Evolutionary conservation across 2,888 invertebrate genomes (phyloP).

Genomic region (Eristalinus aeneus): DNA sequence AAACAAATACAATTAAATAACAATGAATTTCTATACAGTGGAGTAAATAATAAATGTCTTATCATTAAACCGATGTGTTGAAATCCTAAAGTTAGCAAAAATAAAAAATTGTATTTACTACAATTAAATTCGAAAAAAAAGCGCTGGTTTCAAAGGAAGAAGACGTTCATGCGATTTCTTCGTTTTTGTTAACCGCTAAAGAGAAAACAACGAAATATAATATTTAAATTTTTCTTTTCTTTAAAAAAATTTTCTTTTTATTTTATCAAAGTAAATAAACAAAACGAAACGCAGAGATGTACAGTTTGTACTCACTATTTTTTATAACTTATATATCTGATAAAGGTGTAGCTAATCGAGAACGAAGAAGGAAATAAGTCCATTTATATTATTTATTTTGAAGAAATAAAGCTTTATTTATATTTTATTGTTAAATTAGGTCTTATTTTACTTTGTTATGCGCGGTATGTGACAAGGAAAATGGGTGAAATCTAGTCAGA

Average conservation of each 20-base stretch:
- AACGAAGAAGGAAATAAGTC: conserved; percentile 25
- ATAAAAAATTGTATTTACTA: conserved; percentile 37
- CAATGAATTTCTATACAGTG: conserved; percentile 62
- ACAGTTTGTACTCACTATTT: conserved; percentile 31
- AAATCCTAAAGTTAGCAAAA: conserved; percentile 47
- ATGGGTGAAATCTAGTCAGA: conserved; percentile 70
- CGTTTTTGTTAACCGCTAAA: conserved; percentile 19
- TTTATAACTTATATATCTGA: conserved; percentile 38
- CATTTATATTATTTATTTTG: conserved; percentile 52
- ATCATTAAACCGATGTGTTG: conserved; percentile 49
- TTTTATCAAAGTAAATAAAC: conserved; percentile 13
- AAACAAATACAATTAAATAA: conserved; percentile 10
- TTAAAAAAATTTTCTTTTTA: background rate
- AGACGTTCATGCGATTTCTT: background rate
- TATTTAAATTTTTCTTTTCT: background rate
- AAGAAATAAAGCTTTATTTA: conserved; percentile 59
- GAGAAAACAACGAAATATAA: background rate
- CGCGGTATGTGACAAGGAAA: conserved; percentile 46
- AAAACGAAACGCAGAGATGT: conserved; percentile 38
- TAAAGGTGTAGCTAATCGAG: conserved; percentile 28
- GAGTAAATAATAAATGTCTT: conserved; percentile 65
- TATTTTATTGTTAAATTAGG: conserved; percentile 52
- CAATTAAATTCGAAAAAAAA: conserved; percentile 52
- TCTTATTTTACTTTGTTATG: conserved; percentile 46
- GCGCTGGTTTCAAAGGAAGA: background rate